phyloP scores from a whole-genome alignment of 2,113 vertebrate genomes.

The Platysteira castanea region DNA sequence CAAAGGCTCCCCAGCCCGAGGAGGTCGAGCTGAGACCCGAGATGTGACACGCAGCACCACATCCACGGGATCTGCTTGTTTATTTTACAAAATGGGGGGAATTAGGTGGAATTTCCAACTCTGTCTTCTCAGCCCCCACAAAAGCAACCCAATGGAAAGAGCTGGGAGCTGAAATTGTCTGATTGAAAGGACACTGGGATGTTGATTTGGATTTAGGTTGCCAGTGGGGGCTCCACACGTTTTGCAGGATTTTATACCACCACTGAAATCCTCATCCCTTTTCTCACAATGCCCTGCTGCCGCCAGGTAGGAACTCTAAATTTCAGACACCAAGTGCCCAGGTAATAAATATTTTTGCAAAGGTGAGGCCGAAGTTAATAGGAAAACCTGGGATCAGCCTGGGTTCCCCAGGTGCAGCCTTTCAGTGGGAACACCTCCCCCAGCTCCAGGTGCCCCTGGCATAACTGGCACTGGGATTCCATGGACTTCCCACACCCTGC shows the following conservation, averaged over 20 bases:
- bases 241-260: fast-evolving
- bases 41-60: not conserved
- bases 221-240: fast-evolving
- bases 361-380: not conserved
- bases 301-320: fast-evolving
- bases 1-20: not conserved
- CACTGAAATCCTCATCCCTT: not conserved
- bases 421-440: fast-evolving
- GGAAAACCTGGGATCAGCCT: not conserved
- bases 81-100: not conserved
- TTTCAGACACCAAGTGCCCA: not conserved
- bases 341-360: not conserved
- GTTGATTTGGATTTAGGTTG: not conserved
- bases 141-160: not conserved
- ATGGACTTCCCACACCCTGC: fast-evolving
- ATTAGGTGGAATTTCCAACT: not conserved
- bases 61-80: fast-evolving
- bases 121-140: not conserved
- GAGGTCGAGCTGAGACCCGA: not conserved
- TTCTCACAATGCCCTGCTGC: fast-evolving
- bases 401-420: not conserved
- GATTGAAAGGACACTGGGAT: not conserved
- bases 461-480: not conserved
- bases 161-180: not conserved
- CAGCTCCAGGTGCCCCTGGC: not conserved